Base-by-base conservation (phyloP, 2,113 vertebrate genomes). In the Melanotaenia duboulayi region DNA sequence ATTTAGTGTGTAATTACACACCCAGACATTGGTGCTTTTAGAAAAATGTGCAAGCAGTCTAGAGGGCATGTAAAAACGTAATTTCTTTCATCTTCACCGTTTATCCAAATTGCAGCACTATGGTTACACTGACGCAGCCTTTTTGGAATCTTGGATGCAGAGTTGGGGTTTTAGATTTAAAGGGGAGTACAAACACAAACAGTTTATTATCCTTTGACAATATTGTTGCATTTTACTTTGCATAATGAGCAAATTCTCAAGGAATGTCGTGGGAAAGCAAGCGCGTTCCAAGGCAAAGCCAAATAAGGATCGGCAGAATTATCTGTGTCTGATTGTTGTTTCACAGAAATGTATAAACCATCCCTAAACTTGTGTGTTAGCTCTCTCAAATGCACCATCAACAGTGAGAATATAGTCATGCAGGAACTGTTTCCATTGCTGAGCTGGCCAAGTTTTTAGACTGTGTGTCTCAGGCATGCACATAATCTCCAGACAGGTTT, bases 401-500 rank as follows among this genome's bases (percentile, higher is more conserved):
- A 74, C 61, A 59, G 14, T 37, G 71, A 85, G 83, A 82, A 84
- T 72, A 67, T 40, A 70, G 63, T 76, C 65, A 19, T 37, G 74
- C 62, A 55, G 74, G 37, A 74, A 84, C 65, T 17, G 76, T 86
- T 87, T 90, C 87, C 88, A 85, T 4, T 35, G 71, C 74, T 12
- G 76, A 57, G 78, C 72, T 40, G 83, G 85, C 87, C 90, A 80
- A 88, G 65, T 54, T 69, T 70, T 86, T 74, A 76, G 79, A 78
- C 76, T 76, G 64, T 11, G 79, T 28, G 70, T 83, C 88, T 76
- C 65, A 79, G 75, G 74, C 71, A 24, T 83, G 82, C 84, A 83
- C 88, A 83, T 89, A 81, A 88, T 91, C 87, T 79, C 65, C 14
- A 85, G 92, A 92, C 92, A 92, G 90, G 87, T 93, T 93, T 91